Percentiles rank a stretch among this genome's conserved stretches.
These are phyloP conservation scores for Anticlea derivata DNA, from an alignment of 2,888 invertebrate species.

Conservation along the genomic window DNA sequence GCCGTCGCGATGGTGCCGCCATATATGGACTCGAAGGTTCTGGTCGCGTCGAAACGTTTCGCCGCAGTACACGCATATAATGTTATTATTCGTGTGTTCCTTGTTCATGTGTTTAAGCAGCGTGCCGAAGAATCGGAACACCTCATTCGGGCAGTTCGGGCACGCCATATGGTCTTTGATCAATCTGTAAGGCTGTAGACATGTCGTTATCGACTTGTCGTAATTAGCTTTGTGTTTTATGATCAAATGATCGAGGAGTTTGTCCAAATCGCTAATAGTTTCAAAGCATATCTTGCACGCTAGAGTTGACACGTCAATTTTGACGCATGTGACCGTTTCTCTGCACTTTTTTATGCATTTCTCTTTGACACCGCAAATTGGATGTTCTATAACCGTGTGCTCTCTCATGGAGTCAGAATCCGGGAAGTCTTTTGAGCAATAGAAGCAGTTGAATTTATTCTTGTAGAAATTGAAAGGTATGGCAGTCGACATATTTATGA, in stretches of 20 bases:
- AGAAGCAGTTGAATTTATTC: conserved; percentile 77
- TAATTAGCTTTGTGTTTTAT: conserved; percentile 69
- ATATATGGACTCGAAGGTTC: conserved; percentile 72
- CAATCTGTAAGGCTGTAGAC: conserved; percentile 68
- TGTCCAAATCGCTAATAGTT: conserved; percentile 61
- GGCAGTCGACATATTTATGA: conserved; percentile 77
- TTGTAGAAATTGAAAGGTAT: conserved; percentile 77
- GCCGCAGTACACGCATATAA: conserved; percentile 76
- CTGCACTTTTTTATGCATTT: conserved; percentile 74
- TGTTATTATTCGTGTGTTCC: conserved; percentile 73
- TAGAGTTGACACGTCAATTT: conserved; percentile 69
- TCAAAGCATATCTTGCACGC: conserved; percentile 74
- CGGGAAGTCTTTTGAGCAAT: conserved; percentile 73
- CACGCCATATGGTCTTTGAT: conserved; percentile 73
- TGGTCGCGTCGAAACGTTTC: conserved; percentile 74
- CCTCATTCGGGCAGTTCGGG: conserved; percentile 67
- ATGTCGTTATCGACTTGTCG: conserved; percentile 70
- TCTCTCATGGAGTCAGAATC: conserved; percentile 72
- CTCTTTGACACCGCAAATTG: conserved; percentile 66
- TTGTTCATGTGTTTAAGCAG: conserved; percentile 74
- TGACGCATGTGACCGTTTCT: conserved; percentile 74
- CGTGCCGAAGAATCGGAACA: conserved; percentile 74
- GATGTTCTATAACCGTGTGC: conserved; percentile 69
- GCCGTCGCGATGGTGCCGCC: conserved; percentile 73
- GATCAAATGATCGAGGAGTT: conserved; percentile 67